Evolutionary conservation across 2,888 invertebrate species (phyloP).

Genomic region (Polydrusus tereticollis): DNA sequence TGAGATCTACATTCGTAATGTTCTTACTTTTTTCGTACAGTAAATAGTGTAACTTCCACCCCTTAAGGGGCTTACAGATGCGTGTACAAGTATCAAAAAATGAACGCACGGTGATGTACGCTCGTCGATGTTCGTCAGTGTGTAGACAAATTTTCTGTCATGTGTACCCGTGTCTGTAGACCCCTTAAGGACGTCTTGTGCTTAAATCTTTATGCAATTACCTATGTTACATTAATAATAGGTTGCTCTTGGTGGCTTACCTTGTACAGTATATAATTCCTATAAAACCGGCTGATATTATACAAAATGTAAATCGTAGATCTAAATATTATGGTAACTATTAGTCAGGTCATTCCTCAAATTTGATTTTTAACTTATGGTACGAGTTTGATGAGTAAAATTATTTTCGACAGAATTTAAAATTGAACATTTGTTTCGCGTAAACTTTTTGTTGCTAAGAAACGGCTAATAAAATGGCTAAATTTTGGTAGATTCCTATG

Average conservation of each 20-base stretch:
- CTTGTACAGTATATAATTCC: conserved; percentile 16
- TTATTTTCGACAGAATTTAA: conserved; percentile 19
- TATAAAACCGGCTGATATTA: conserved; percentile 6
- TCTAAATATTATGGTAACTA: conserved; percentile 3
- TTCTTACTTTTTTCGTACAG: too few relatives aligned
- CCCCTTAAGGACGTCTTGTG: too few relatives aligned
- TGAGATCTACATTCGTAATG: too few relatives aligned
- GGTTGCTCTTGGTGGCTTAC: conserved; percentile 11
- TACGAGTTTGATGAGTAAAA: conserved; percentile 17
- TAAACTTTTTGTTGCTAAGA: conserved; percentile 14
- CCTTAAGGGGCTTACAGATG: too few relatives aligned
- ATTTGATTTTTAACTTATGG: conserved; percentile 17
- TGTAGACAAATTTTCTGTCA: too few relatives aligned
- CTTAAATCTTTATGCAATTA: too few relatives aligned
- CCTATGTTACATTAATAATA: too few relatives aligned
- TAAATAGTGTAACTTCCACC: too few relatives aligned
- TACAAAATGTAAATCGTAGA: conserved; percentile 25
- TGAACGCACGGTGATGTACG: too few relatives aligned
- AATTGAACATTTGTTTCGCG: conserved; percentile 13
- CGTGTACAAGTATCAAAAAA: too few relatives aligned
- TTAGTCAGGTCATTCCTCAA: conserved; percentile 20
- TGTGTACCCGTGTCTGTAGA: too few relatives aligned
- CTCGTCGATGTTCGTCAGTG: too few relatives aligned
- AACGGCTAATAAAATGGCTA: neutral
- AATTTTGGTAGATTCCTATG: neutral